Evolutionary conservation across 2,888 invertebrate genomes (phyloP), one percentile per base, ranked within the genome.

Genomic region (Drosophila greeni): DNA sequence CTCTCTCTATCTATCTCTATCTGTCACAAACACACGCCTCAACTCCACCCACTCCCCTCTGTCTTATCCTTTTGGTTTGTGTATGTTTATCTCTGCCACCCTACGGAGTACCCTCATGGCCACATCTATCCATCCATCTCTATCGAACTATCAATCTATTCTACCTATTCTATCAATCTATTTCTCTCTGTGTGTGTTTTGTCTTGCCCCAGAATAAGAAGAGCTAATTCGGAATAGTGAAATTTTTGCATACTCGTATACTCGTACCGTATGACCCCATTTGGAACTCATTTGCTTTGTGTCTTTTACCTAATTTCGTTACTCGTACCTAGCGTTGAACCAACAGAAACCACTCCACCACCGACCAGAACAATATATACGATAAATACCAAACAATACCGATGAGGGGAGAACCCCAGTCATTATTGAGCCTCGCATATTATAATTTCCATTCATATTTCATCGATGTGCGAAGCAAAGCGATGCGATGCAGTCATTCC

Each of bases 251-350:
- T 75, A 66, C 59, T 70, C 61, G 59, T 66, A 67, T 74, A 47
- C 45, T 31, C 45, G 45, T 47, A 51, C 66, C 56, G 68, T 62
- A 57, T 49, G 48, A 66, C 66, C 31, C 48, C 62, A 80, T 80
- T 80, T 72, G 80, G 70, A 76, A 76, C 57, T 73, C 61, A 80
- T 80, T 82, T 82, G 82, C 82, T 82, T 82, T 82, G 84, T 80
- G 73, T 84, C 79, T 78, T 80, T 80, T 58, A 77, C 57, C 52
- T 68, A 64, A 53, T 54, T 61, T 61, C 29, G 40, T 66, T 51
- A 60, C 43, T 61, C 39, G 55, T 68, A 52, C 34, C 51, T 73
- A 77, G 77, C 67, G 51, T 75, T 81, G 31, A 81, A 62, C 36
- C 34, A 54, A 42, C 40, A n/a, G 14, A 24, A 9, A 33, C 64